A percentile compares a stretch with the other conserved stretches of the same genome.
Evolutionary conservation across 1,140 invertebrate genomes (phyloP).

Genomic region (Mylabris phalerata): DNA sequence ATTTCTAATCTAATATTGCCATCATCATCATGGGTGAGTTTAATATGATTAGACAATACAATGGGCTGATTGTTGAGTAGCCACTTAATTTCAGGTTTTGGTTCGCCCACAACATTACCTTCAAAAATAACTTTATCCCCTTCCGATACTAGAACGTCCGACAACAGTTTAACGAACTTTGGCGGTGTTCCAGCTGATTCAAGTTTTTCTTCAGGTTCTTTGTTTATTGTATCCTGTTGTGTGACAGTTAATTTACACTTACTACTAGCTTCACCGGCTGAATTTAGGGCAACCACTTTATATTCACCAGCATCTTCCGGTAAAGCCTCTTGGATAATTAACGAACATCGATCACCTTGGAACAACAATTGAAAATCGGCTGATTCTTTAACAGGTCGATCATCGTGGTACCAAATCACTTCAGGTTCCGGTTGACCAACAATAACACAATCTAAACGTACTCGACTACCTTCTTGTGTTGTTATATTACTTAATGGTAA

Average conservation of each 20-base stretch:
- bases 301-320: constrained; percentile 72
- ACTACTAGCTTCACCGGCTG: constrained; percentile 69
- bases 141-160: constrained; percentile 58
- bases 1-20: constrained; percentile 56
- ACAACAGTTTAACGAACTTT: constrained; percentile 62
- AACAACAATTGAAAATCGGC: constrained; percentile 73
- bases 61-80: constrained; percentile 63
- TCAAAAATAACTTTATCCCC: constrained; percentile 68
- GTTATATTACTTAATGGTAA: constrained; percentile 60
- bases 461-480: constrained; percentile 63
- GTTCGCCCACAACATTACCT: constrained; percentile 63
- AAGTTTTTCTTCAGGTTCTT: constrained; percentile 34
- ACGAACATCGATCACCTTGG: constrained; percentile 72
- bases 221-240: constrained; percentile 34
- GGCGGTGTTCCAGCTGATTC: constrained; percentile 47
- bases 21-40: constrained; percentile 44
- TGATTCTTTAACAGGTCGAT: constrained; percentile 76
- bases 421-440: constrained; percentile 79
- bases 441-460: constrained; percentile 73
- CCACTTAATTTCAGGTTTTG: constrained; percentile 65
- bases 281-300: constrained; percentile 74
- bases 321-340: constrained; percentile 68
- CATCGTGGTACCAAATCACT: constrained; percentile 84
- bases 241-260: constrained; percentile 56
- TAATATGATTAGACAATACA: constrained; percentile 45